A percentile compares a stretch with the other conserved stretches of the same genome.
These are phyloP conservation scores for Lasioglossum pauxillum DNA, from an alignment of 2,888 invertebrate genomes.

Conservation along the genomic window DNA sequence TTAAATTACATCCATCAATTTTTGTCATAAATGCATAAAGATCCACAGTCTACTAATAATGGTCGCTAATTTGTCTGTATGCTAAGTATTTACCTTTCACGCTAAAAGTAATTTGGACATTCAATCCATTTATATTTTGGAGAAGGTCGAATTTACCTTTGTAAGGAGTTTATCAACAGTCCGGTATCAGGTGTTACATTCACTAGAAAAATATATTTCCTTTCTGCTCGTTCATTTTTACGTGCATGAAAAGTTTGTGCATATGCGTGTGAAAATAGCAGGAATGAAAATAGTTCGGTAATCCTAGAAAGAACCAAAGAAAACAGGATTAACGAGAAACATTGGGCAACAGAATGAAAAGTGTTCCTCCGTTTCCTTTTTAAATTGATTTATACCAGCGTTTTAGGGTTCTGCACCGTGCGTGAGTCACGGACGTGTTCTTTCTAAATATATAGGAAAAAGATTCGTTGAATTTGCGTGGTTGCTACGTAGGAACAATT, in stretches of 20 bases:
- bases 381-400: slow-evolving; percentile 32
- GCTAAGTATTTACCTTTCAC: background rate
- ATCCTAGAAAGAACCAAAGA: background rate
- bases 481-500: background rate
- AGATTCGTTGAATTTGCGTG: background rate
- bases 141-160: slow-evolving; percentile 7
- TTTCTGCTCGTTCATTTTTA: background rate
- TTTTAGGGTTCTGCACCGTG: background rate
- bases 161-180: background rate
- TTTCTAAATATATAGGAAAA: background rate
- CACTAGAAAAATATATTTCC: slow-evolving; percentile 4
- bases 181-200: background rate
- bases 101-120: background rate
- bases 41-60: background rate
- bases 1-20: too few relatives aligned
- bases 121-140: background rate
- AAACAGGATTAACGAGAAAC: slow-evolving; percentile 4
- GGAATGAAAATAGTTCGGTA: background rate
- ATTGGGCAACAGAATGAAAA: background rate
- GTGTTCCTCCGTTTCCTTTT: slow-evolving; percentile 9
- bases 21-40: too few relatives aligned
- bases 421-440: slow-evolving; percentile 13
- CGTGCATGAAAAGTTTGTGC: background rate
- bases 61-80: background rate
- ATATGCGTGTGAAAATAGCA: background rate